A percentile compares a stretch with the other conserved stretches of the same genome.
Conservation (phyloP, 2,797 vertebrate genomes). For the Gallinago nigripennis region DNA sequence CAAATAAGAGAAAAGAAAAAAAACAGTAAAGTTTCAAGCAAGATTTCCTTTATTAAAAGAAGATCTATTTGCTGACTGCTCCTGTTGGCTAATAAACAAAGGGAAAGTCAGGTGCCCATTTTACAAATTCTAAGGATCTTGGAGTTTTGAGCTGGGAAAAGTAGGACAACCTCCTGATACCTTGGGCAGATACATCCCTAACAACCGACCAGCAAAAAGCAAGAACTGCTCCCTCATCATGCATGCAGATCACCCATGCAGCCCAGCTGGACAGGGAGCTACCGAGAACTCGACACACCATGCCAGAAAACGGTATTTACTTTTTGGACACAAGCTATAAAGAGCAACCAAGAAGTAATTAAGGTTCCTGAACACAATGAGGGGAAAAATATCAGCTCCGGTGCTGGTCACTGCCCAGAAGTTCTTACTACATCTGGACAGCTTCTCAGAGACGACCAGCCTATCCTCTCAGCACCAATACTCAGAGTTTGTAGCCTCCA, state of each 20-base stretch:
- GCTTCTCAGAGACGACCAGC: not conserved
- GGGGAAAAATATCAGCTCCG: not conserved
- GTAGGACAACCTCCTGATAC: constrained; percentile 27
- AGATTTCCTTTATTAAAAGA: constrained; percentile 9
- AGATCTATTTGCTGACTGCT: constrained; percentile 10
- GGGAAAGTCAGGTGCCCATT: not conserved
- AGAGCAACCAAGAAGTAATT: constrained; percentile 34
- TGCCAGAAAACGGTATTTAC: constrained; percentile 35
- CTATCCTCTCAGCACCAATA: not conserved
- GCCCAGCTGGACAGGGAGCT: constrained; percentile 53
- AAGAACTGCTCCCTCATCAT: constrained; percentile 15
- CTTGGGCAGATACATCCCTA: constrained; percentile 21
- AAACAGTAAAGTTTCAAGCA: constrained; percentile 4
- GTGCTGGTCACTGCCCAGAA: not conserved
- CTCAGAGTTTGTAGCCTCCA: not conserved
- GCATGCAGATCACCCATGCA: constrained; percentile 18
- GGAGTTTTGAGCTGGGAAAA: constrained; percentile 34
- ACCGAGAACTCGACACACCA: constrained; percentile 7
- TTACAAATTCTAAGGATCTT: not conserved
- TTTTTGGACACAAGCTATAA: not conserved
- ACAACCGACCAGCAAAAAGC: not conserved
- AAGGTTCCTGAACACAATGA: not conserved
- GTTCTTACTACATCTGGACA: not conserved
- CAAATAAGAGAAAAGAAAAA: not conserved
- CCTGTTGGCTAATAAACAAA: constrained; percentile 17